Evolutionary conservation across 2,113 vertebrate species (phyloP), one percentile per base, ranked within the genome.

Genomic region (Zosterops borbonicus): DNA sequence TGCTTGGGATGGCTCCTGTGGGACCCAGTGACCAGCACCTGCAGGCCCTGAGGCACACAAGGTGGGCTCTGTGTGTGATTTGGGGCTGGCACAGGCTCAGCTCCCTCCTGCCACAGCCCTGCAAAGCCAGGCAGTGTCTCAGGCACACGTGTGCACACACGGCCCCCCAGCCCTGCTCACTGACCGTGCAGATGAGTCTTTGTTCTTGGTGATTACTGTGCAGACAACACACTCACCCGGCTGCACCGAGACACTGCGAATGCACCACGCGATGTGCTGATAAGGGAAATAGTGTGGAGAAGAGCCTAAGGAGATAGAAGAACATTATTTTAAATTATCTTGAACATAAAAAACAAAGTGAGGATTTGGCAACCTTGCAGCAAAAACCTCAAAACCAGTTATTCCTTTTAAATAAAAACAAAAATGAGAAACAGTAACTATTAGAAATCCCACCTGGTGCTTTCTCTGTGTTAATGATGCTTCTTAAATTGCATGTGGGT

Each of bases 401-500:
- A 98, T 98, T 98, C 95, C 91, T 98, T 98, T 98, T 98, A 98
- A 98, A 98, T 98, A 98, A 98, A 98, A 98, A 98, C 97, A 98
- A 98, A 98, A 98, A 98, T 98, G 98, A 98, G 97, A 98, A 98
- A 98, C 97, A 98, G 97, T 98, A 98, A 98, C 98, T 98, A 98
- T 98, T 98, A 98, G 98, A 97, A 98, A 98, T 98, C 97, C 98
- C 98, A 98, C 98, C 98, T 98, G 98, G 98, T 98, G 98, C 98
- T 98, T 98, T 98, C 97, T 96, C 97, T 97, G 94, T 92, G 98
- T 98, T 98, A 98, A 98, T 98, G 98, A 98, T 95, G 98, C 98
- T 98, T 98, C 98, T 98, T 98, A 98, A 98, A 98, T 98, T 98
- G 98, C 97, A 93, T 98, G 97, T 97, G 98, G 97, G 98, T 98